Base-by-base conservation (phyloP, 2,888 invertebrate genomes). In the Trypoxylon attenuatum region DNA sequence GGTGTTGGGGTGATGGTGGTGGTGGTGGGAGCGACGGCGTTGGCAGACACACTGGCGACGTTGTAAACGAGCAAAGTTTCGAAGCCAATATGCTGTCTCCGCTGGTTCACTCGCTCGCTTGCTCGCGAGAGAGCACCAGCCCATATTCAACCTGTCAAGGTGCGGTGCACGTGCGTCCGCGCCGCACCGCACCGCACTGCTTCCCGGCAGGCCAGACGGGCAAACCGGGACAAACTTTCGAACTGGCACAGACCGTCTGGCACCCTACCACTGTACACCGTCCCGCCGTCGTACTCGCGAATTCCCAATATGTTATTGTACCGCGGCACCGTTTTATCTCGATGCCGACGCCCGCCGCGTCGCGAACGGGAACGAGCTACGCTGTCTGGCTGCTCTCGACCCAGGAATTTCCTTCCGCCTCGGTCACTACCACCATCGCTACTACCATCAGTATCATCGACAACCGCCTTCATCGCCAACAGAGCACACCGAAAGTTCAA, bases 241-340 rank as follows among this genome's bases (percentile, higher is more conserved):
- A 85, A 86, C 84, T 86, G 77, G 86, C 82, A 84, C 85, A 84
- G 80, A 76, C 83, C 79, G 86, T 86, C 86, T 86, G 83, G 83
- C 74, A 75, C 75, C 70, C 73, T 67, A 75, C 74, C 69, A 66
- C 71, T 73, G 54, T n/a, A n/a, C n/a, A n/a, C 45, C 47, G 42
- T 23, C 63, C 13, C 33, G 33, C 33, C n/a, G 39, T 59, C 66
- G 43, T 57, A 56, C 55, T 72, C 62, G 72, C 64, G 69, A 76
- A 73, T 76, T 78, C 69, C 69, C 76, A 68, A 66, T 73, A 74
- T 70, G 69, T 68, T 76, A 65, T 69, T 76, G 69, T 76, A 67
- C 64, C 53, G 25, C 72, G 67, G 58, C 60, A 70, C 56, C 67
- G 64, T 72, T 75, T 74, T 72, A 71, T 75, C 74, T 60, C 46